phyloP scores from a whole-genome alignment of 2,888 invertebrate species.

The Caenorhabditis drosophilae region DNA sequence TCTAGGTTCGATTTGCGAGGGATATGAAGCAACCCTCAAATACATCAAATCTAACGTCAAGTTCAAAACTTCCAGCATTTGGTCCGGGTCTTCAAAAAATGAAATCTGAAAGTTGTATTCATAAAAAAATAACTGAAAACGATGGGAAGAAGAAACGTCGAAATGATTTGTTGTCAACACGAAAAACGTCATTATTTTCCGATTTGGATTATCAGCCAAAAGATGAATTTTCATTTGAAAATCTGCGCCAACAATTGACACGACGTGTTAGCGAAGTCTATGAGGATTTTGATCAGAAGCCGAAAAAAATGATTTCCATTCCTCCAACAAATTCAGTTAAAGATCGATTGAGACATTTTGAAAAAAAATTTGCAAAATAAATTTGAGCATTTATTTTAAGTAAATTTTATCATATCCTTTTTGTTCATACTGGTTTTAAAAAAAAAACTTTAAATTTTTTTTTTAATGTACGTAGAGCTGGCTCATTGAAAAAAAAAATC shows the following conservation, averaged over 20 bases:
- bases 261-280: conserved; percentile 37
- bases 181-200: conserved; percentile 16
- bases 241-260: conserved; percentile 25
- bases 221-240: conserved; percentile 42
- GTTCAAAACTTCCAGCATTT: conserved; percentile 8
- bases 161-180: conserved; percentile 17
- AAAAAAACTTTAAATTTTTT: no score
- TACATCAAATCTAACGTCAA: neutral
- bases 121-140: conserved; percentile 29
- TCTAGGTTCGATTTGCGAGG: conserved; percentile 43
- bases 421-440: no score
- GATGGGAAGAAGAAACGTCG: conserved; percentile 7
- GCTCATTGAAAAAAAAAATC: no score
- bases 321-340: conserved; percentile 44
- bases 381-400: no score
- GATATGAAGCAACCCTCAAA: conserved; percentile 13
- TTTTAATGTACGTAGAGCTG: no score
- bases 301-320: conserved; percentile 20
- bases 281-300: conserved; percentile 13
- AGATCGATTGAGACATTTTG: conserved; percentile 37
- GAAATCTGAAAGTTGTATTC: conserved; percentile 44
- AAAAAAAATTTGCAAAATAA: conserved; percentile 7
- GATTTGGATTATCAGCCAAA: conserved; percentile 27
- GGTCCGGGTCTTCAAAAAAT: conserved; percentile 42
- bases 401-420: no score